Conservation (phyloP, 2,888 invertebrate species). For the Nomada ferruginata region DNA sequence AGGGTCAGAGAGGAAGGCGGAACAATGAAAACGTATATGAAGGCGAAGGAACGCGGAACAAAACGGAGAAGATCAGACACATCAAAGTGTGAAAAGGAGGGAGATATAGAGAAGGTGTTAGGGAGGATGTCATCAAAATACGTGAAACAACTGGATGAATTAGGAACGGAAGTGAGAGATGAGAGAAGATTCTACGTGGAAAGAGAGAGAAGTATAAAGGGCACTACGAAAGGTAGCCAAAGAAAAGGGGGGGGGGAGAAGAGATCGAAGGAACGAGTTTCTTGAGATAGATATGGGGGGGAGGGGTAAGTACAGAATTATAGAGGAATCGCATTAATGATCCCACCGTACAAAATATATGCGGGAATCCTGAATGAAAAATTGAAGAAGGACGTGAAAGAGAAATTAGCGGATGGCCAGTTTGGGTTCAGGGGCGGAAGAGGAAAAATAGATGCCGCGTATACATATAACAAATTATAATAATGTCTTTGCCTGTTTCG, state of each 20-base stretch:
- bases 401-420: neutral
- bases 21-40: too few relatives aligned
- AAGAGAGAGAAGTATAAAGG: too few relatives aligned
- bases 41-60: too few relatives aligned
- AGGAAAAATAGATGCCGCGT: neutral
- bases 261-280: neutral
- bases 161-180: neutral
- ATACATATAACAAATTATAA: neutral
- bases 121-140: neutral
- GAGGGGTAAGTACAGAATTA: neutral
- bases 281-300: neutral
- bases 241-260: neutral
- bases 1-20: too few relatives aligned
- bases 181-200: neutral
- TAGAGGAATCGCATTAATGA: neutral
- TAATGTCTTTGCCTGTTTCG: neutral
- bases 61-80: too few relatives aligned
- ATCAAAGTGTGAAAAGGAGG: neutral
- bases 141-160: neutral
- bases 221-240: too few relatives aligned
- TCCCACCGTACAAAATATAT: neutral
- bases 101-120: neutral
- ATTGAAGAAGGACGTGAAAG: neutral
- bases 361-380: neutral
- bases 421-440: neutral